phyloP scores from a whole-genome alignment of 2,888 invertebrate genomes.

The Megaustenia siamemsis region DNA sequence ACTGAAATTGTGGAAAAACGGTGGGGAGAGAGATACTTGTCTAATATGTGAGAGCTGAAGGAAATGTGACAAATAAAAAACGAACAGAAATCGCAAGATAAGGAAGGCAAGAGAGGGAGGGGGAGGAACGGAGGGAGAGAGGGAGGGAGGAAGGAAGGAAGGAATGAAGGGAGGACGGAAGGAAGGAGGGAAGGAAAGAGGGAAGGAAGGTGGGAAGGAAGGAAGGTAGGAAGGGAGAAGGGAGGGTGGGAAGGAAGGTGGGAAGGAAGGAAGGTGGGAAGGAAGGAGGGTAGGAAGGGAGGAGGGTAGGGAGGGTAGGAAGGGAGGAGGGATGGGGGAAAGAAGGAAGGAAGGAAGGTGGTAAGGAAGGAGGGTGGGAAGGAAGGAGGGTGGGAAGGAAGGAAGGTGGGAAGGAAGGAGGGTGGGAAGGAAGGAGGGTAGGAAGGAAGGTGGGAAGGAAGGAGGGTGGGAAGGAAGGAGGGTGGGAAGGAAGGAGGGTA shows the following conservation, averaged over 20 bases:
- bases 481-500: not conserved
- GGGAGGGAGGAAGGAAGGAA: not conserved
- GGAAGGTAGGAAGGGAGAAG: not conserved
- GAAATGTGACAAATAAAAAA: not conserved
- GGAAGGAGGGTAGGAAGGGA: slow-evolving; percentile 16
- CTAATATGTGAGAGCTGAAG: no score
- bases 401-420: not conserved
- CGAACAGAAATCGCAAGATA: not conserved
- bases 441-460: not conserved
- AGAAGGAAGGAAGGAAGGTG: not conserved
- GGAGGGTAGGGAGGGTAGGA: not conserved
- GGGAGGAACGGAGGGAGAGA: not conserved
- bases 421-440: not conserved
- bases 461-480: not conserved
- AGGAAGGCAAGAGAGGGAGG: not conserved
- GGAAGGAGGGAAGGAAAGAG: not conserved
- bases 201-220: not conserved
- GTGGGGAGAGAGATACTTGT: no score
- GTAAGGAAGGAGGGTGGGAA: not conserved
- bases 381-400: not conserved
- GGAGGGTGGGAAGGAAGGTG: not conserved
- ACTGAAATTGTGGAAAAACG: no score
- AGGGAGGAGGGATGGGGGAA: not conserved
- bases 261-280: not conserved
- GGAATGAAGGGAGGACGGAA: not conserved